Evolutionary conservation across 2,888 invertebrate genomes (phyloP).

Genomic region (Conus canariensis): DNA sequence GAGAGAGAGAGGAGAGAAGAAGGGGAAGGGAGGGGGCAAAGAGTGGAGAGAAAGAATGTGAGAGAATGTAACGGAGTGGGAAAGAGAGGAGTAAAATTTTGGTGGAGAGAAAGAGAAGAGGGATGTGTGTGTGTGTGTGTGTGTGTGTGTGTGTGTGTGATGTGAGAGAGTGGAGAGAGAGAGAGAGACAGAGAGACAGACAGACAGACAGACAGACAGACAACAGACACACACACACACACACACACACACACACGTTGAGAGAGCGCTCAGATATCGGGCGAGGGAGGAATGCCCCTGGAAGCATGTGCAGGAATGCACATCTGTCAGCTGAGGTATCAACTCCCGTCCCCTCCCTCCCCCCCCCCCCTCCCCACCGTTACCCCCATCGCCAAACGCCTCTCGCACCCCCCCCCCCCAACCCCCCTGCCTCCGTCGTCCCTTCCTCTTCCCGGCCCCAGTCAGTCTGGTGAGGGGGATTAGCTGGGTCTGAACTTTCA

Average conservation of each 20-base stretch:
- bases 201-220: background rate
- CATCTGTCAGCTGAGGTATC: slow-evolving; percentile 14
- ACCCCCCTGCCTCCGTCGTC: background rate
- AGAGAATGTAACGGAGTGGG: no score
- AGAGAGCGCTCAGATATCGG: background rate
- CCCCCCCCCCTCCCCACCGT: background rate
- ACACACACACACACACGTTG: background rate
- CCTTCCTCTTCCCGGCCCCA: background rate
- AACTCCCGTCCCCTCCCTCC: background rate
- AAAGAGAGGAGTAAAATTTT: no score
- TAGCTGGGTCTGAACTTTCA: slow-evolving; percentile 4
- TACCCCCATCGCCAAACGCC: background rate
- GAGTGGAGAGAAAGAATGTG: no score
- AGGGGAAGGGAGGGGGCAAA: no score
- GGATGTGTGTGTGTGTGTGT: no score
- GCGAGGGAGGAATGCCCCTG: slow-evolving; percentile 5
- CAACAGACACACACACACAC: background rate
- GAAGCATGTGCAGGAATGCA: slow-evolving; percentile 10
- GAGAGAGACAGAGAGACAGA: background rate
- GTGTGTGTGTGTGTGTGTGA: no score
- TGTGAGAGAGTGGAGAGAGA: background rate
- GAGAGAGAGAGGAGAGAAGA: no score
- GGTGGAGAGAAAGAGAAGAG: no score
- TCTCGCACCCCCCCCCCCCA: background rate
- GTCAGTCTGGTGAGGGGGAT: background rate